Evolutionary conservation across 2,888 invertebrate genomes (phyloP), one percentile per base, ranked within the genome.

Genomic region (Trypoxylon attenuatum): DNA sequence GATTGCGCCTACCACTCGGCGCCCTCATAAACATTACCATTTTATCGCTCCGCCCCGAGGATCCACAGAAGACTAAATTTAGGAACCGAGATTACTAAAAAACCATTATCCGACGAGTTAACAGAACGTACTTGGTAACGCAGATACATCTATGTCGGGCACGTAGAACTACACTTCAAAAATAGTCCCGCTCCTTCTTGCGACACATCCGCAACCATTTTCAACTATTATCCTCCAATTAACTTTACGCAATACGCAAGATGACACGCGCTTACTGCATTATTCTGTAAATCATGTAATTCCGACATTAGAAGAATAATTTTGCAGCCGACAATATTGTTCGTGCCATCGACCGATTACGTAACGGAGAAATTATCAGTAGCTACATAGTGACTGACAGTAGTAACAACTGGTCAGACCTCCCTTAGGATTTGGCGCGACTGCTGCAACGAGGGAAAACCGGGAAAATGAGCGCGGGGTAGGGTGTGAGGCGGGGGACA

Each of bases 1-100:
- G 47, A 61, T 54, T 53, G 54, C 49, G 54, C 62, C 61, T 47
- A 50, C 49, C 49, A 21, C 54, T 58, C 57, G 42, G 39, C 68
- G 60, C 52, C 49, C 72, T 54, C 62, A 64, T 45, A 53, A 51
- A 39, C 42, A 10, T 33, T 8, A 6, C 5, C 33, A 13, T 33
- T 33, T 33, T 33, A n/a, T 25, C 27, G 27, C 33, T 13, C 13
- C 33, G 33, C 33, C 10, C 10, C 33, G 5, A 33, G 13, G 47
- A 47, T 27, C 10, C n/a, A 21, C 46, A 2, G 21, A 2, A 3
- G 15, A 13, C 8, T 23, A 29, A 5, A 38, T 50, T 21, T 50
- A 15, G 50, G 38, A 33, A 33, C 5, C 39, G 42, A n/a, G 21
- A 19, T 5, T 16, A 6, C 16, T 42, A 33, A 10, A n/a, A 3